Evolutionary conservation across 2,113 vertebrate species (phyloP).

Genomic region (Bucco capensis): DNA sequence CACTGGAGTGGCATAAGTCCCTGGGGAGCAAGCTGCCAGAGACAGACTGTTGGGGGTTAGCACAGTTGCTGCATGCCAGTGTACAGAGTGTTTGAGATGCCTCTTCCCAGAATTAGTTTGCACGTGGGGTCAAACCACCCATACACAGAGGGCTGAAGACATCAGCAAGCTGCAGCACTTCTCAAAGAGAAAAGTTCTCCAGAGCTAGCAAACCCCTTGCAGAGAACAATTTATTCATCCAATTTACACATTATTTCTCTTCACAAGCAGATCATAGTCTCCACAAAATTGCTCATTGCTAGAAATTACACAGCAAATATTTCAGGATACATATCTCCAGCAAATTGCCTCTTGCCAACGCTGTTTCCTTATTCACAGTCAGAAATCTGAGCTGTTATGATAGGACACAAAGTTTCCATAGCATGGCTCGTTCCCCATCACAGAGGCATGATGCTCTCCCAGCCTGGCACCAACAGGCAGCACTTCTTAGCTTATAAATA

Average conservation of each 20-base stretch:
- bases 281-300: conserved; percentile 31
- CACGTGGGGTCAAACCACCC: fast-evolving
- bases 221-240: conserved; percentile 34
- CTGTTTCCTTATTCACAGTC: neutral
- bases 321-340: conserved; percentile 8
- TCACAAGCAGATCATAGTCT: conserved; percentile 32
- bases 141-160: neutral
- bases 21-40: neutral
- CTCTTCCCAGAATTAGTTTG: neutral
- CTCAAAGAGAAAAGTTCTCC: neutral
- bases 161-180: neutral
- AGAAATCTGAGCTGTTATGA: neutral
- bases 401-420: neutral
- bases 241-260: conserved; percentile 40
- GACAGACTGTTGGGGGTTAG: neutral
- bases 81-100: neutral
- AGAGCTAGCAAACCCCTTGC: neutral
- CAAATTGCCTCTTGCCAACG: neutral
- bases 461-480: neutral
- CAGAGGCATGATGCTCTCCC: neutral
- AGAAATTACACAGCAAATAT: conserved; percentile 28
- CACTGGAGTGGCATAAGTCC: neutral
- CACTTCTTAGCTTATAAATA: neutral
- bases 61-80: fast-evolving
- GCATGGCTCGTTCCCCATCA: neutral